These are phyloP conservation scores for Steatornis caripensis DNA, from an alignment of 2,113 vertebrate genomes.

Conservation along the genomic window DNA sequence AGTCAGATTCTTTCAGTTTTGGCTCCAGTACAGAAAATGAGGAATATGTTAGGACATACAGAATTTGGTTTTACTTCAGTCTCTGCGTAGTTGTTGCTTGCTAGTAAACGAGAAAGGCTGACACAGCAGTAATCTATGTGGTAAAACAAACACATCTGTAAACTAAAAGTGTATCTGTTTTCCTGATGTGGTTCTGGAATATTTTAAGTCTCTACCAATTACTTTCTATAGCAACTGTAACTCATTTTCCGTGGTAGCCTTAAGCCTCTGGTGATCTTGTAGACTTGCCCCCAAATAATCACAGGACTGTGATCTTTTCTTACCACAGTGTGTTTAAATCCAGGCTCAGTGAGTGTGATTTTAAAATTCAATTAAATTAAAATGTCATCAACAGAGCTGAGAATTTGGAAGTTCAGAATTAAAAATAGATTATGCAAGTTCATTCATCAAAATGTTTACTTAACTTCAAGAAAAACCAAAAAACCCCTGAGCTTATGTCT, in stretches of 20 bases:
- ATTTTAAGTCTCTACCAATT: background rate
- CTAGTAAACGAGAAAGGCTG: background rate
- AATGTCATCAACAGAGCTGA: background rate
- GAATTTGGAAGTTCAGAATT: background rate
- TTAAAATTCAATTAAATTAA: no score
- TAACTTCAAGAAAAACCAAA: rapidly evolving
- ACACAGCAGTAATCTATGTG: background rate
- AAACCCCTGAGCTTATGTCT: background rate
- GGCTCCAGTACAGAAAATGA: background rate
- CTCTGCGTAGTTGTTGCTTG: background rate
- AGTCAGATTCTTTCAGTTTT: background rate
- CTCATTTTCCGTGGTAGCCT: background rate
- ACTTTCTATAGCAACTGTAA: background rate
- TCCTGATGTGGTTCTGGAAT: background rate
- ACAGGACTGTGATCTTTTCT: background rate
- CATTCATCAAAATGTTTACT: background rate
- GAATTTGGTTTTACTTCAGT: background rate
- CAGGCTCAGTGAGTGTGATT: background rate
- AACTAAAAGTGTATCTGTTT: background rate
- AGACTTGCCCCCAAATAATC: background rate
- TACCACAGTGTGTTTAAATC: background rate
- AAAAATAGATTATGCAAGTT: background rate
- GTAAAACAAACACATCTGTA: background rate
- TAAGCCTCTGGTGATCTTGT: background rate
- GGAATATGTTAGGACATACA: background rate